Percentiles rank a stretch among this genome's conserved stretches.
These are phyloP conservation scores for Paramormyrops kingsleyae DNA, from an alignment of 2,113 vertebrate genomes.

Conservation along the genomic window DNA sequence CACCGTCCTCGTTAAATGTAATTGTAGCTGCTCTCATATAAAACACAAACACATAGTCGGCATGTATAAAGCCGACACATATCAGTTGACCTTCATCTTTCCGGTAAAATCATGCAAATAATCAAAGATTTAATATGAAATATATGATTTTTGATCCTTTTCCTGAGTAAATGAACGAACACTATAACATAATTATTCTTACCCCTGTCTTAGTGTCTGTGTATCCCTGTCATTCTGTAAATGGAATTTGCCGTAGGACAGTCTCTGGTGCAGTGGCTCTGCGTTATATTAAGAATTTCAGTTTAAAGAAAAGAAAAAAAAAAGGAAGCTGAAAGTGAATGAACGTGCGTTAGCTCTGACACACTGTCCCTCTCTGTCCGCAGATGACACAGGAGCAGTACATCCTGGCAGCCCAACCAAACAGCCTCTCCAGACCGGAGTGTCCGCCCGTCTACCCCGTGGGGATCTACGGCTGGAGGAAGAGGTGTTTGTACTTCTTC, in stretches of 20 bases:
- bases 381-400: conserved; percentile 99
- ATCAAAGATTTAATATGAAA: neutral
- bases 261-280: neutral
- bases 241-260: neutral
- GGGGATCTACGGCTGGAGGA: conserved; percentile 97
- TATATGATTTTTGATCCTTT: neutral
- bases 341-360: neutral
- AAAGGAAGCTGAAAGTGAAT: neutral
- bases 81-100: neutral
- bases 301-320: neutral
- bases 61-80: neutral
- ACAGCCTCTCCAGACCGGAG: conserved; percentile 71
- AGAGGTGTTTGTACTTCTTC: conserved; percentile 98
- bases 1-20: neutral
- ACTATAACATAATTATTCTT: neutral
- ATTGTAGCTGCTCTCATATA: neutral
- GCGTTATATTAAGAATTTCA: neutral
- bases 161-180: neutral
- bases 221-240: neutral
- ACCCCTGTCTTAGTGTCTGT: neutral
- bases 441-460: conserved; percentile 85
- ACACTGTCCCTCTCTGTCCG: neutral
- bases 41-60: neutral
- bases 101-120: neutral
- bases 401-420: conserved; percentile 88